phyloP scores from a whole-genome alignment of 2,113 vertebrate species.

The Cichladusa arquata region DNA sequence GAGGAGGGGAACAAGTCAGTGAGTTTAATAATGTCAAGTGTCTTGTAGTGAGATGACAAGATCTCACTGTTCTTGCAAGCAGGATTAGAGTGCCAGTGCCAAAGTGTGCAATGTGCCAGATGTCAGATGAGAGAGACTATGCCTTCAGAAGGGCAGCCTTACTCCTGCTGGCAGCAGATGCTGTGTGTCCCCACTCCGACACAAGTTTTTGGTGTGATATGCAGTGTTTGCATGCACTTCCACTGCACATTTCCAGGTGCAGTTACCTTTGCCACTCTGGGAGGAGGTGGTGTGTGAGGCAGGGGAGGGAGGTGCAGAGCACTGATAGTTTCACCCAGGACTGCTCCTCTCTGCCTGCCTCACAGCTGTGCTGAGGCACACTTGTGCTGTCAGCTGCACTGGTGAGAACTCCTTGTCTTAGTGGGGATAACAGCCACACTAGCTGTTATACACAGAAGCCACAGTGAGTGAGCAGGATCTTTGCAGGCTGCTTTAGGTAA shows the following conservation, averaged over 20 bases:
- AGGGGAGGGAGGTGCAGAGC: background rate
- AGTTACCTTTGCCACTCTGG: background rate
- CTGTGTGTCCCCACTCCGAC: background rate
- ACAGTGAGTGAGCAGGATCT: background rate
- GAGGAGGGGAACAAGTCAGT: background rate
- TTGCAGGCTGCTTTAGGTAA: background rate
- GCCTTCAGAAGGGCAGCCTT: background rate
- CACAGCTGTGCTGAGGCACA: background rate
- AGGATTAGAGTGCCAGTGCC: background rate
- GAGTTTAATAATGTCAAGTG: background rate
- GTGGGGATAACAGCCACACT: background rate
- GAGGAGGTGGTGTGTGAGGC: background rate
- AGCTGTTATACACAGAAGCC: background rate
- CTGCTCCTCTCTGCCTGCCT: background rate
- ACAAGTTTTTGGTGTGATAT: background rate
- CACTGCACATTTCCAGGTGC: background rate
- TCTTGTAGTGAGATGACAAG: background rate
- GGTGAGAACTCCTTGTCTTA: background rate
- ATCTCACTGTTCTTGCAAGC: background rate
- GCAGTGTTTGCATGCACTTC: background rate
- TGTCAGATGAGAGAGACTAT: background rate
- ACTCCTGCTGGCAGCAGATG: background rate
- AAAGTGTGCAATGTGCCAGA: background rate
- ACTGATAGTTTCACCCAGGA: background rate
- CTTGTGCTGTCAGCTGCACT: background rate